Evolutionary conservation across 1,140 invertebrate species (phyloP).

Genomic region (Nasonia longicornis): DNA sequence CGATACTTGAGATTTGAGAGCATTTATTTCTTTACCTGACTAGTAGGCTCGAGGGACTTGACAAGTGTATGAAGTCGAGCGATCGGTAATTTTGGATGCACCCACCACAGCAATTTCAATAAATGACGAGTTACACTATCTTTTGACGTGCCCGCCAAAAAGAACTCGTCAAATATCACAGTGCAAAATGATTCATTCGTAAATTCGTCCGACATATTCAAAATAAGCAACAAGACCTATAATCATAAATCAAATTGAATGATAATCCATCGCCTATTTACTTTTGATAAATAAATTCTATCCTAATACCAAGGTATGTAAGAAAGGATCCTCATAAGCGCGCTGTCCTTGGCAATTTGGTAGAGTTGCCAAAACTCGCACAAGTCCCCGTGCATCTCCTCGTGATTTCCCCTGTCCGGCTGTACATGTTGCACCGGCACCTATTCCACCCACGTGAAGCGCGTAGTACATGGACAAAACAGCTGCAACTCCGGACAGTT

Average conservation of each 20-base stretch:
- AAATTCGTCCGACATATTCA: constrained; percentile 91
- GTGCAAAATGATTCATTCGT: constrained; percentile 94
- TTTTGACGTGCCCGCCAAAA: constrained; percentile 86
- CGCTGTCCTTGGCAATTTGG: constrained; percentile 91
- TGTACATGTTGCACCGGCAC: constrained; percentile 71
- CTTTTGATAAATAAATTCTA: neutral
- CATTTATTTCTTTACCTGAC: constrained; percentile 63
- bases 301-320: constrained; percentile 83
- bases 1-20: constrained; percentile 20
- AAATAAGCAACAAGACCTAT: constrained; percentile 84
- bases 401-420: constrained; percentile 73
- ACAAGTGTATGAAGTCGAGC: constrained; percentile 84
- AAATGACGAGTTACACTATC: constrained; percentile 96
- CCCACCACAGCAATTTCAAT: constrained; percentile 92
- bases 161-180: constrained; percentile 96
- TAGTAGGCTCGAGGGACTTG: constrained; percentile 88
- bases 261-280: neutral
- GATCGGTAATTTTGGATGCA: constrained; percentile 87
- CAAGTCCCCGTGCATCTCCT: constrained; percentile 84
- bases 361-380: constrained; percentile 88
- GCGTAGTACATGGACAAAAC: constrained; percentile 96
- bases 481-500: constrained; percentile 90
- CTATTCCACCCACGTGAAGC: constrained; percentile 85
- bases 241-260: constrained; percentile 24
- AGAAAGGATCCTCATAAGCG: constrained; percentile 94